Percentiles rank a stretch among this genome's conserved stretches.
Conservation (phyloP, 1,140 invertebrate species). For the Rhyacophila brunnea region DNA sequence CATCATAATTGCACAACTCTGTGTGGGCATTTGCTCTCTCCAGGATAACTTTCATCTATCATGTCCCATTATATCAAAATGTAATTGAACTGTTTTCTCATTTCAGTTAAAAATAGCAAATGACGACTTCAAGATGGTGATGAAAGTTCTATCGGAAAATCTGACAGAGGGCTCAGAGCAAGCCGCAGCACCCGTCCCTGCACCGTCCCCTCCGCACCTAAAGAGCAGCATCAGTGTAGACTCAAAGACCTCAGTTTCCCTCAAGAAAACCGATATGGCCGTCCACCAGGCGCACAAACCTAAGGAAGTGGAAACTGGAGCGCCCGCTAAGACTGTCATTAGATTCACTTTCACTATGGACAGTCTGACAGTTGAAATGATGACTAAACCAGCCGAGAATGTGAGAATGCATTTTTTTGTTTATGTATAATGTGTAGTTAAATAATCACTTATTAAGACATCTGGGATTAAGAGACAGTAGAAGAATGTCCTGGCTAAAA, state of each 20-base stretch:
- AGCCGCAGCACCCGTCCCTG: conserved; percentile 42
- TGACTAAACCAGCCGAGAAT: conserved; percentile 53
- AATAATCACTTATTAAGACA: no score
- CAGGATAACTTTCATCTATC: no score
- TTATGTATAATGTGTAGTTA: no score
- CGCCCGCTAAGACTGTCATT: conserved; percentile 52
- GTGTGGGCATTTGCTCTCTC: no score
- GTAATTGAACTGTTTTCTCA: no score
- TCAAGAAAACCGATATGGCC: conserved; percentile 40
- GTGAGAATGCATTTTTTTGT: conserved; percentile 34
- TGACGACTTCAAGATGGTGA: conserved; percentile 77
- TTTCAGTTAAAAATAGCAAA: conserved; percentile 68
- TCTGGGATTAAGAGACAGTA: no score
- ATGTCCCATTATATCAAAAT: no score
- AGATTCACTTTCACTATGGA: conserved; percentile 72
- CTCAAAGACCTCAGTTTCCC: conserved; percentile 7
- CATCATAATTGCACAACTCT: no score
- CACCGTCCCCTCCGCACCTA: conserved; percentile 25
- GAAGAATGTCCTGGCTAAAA: no score
- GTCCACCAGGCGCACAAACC: conserved; percentile 38
- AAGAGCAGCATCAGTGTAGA: conserved; percentile 29
- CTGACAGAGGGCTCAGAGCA: conserved; percentile 65
- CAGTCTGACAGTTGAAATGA: conserved; percentile 65
- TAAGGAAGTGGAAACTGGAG: conserved; percentile 35
- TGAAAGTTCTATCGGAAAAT: conserved; percentile 81